phyloP scores from a whole-genome alignment of 2,113 vertebrate species.

The Falcunculus frontatus region DNA sequence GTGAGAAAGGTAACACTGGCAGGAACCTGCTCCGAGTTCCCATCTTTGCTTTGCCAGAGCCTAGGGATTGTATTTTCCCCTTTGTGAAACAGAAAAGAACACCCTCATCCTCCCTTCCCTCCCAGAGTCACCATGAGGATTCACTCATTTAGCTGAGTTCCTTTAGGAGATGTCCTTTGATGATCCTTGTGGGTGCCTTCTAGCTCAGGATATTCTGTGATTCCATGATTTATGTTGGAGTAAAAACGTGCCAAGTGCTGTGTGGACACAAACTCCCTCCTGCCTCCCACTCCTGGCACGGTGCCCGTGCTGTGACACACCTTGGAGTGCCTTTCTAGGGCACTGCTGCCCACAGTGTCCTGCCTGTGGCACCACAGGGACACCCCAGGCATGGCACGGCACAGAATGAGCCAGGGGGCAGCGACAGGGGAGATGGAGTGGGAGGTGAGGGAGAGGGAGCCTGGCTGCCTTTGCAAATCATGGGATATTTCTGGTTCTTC shows the following conservation, averaged over 20 bases:
- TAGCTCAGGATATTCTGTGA: neutral
- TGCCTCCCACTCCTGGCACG: neutral
- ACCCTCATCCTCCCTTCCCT: neutral
- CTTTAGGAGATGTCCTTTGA: neutral
- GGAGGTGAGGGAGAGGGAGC: neutral
- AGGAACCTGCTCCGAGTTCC: neutral
- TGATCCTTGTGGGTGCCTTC: neutral
- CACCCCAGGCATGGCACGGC: accelerated
- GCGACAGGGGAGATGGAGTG: neutral
- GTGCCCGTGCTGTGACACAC: neutral
- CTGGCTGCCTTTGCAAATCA: neutral
- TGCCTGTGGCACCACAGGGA: neutral
- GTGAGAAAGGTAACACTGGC: neutral
- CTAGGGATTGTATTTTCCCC: neutral
- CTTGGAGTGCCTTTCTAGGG: neutral
- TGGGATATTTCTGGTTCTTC: neutral
- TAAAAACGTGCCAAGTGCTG: neutral
- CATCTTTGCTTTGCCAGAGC: neutral
- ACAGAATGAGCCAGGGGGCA: accelerated
- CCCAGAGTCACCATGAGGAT: neutral
- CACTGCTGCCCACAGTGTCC: accelerated
- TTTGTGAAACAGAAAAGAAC: neutral
- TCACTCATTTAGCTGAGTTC: neutral
- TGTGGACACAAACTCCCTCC: neutral
- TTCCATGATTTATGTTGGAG: neutral